Conservation (phyloP, 2,888 invertebrate genomes). For the Pammene aurita region DNA sequence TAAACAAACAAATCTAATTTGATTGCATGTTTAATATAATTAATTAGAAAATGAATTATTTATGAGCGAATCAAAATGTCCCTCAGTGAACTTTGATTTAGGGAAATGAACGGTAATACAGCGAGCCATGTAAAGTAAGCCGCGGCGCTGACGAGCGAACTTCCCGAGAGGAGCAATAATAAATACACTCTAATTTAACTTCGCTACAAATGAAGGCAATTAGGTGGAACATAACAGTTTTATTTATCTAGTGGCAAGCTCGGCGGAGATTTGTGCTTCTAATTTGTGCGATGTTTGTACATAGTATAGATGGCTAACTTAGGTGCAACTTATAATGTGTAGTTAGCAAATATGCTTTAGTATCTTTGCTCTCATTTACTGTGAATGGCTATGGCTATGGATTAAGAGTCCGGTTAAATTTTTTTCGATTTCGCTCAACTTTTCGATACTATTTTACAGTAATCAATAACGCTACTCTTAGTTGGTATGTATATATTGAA, state of each 20-base stretch:
- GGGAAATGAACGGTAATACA: constrained; percentile 26
- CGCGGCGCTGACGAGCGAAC: constrained; percentile 57
- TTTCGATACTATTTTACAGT: too few species aligned
- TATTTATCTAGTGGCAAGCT: constrained; percentile 42
- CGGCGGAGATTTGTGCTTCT: constrained; percentile 37
- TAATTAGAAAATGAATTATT: constrained; percentile 36
- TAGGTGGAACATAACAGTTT: constrained; percentile 41
- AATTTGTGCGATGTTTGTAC: constrained; percentile 35
- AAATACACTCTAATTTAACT: constrained; percentile 55
- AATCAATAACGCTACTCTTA: too few species aligned
- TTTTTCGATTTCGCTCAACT: too few species aligned
- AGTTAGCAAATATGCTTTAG: not conserved
- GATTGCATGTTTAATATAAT: constrained; percentile 43
- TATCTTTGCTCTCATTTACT: not conserved
- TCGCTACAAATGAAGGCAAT: constrained; percentile 42
- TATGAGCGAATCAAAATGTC: constrained; percentile 36
- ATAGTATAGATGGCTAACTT: constrained; percentile 28
- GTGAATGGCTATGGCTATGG: not conserved
- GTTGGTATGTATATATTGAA: too few species aligned
- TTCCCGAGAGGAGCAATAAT: constrained; percentile 59
- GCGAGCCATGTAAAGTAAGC: constrained; percentile 25
- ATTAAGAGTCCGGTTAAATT: too few species aligned
- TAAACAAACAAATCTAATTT: constrained; percentile 47
- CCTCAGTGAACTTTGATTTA: constrained; percentile 33
- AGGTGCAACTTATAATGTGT: constrained; percentile 14